phyloP scores from a whole-genome alignment of 2,113 vertebrate species.

The Cichladusa arquata region DNA sequence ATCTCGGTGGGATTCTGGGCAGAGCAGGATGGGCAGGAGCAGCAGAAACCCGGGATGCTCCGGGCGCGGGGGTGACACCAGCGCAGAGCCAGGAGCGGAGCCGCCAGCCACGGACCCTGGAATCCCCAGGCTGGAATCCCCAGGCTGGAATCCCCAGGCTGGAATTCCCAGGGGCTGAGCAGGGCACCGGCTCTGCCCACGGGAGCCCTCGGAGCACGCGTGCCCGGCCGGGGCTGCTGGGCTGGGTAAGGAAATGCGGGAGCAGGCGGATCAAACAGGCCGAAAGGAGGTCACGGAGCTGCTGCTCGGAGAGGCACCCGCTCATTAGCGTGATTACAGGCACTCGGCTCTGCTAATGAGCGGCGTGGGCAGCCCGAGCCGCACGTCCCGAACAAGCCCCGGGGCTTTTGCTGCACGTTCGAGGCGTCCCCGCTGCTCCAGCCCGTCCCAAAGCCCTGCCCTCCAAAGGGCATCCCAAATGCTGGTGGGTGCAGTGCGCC shows the following conservation, averaged over 20 bases:
- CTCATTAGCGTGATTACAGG: constrained; percentile 24
- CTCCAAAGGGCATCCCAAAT: background rate
- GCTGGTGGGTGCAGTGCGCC: rapidly evolving
- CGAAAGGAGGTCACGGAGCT: background rate
- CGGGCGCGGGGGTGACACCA: rapidly evolving
- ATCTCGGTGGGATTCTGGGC: background rate
- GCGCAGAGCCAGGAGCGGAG: rapidly evolving
- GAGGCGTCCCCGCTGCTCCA: background rate
- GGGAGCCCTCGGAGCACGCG: rapidly evolving
- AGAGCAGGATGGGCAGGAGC: background rate
- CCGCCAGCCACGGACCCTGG: rapidly evolving
- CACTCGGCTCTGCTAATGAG: background rate
- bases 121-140: background rate
- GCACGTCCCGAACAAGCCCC: background rate
- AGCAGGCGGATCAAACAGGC: background rate
- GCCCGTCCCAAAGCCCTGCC: background rate
- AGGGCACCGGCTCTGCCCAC: rapidly evolving
- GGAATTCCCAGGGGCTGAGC: background rate
- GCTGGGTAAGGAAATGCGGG: rapidly evolving
- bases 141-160: background rate
- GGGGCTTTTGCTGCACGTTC: background rate
- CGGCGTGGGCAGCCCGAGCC: background rate
- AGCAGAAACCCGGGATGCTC: rapidly evolving
- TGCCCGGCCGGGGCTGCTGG: background rate
- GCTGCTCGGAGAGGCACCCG: background rate